Evolutionary conservation across 2,113 vertebrate species (phyloP).

Genomic region (Mustelus asterias): DNA sequence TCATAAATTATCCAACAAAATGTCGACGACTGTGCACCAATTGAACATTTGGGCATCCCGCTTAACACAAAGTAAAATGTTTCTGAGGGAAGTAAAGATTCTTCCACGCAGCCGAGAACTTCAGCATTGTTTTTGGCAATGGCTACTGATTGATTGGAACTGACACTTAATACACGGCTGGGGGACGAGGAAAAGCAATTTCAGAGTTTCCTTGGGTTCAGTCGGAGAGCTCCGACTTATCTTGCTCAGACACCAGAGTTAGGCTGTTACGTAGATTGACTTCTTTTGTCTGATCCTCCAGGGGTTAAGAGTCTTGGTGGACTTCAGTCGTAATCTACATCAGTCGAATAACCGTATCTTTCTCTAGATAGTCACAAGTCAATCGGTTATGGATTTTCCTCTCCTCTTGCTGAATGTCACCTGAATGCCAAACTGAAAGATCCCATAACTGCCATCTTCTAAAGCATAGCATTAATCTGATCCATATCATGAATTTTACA

Average conservation of each 20-base stretch:
- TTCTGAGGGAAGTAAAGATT: background rate
- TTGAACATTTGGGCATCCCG: background rate
- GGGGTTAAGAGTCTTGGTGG: background rate
- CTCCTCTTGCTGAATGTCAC: background rate
- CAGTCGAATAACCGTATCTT: background rate
- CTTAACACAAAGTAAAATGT: background rate
- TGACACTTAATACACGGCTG: background rate
- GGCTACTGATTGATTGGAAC: background rate
- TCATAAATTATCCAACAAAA: constrained; percentile 4
- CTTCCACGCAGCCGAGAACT: no score
- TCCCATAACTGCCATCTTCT: background rate
- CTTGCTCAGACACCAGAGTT: background rate
- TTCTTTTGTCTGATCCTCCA: background rate
- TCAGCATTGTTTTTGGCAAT: background rate
- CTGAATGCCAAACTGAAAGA: constrained; percentile 20
- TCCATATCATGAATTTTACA: constrained; percentile 29
- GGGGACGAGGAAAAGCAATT: background rate
- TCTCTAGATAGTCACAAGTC: background rate
- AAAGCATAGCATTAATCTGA: constrained; percentile 14
- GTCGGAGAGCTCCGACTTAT: background rate
- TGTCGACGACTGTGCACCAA: background rate
- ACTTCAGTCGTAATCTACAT: background rate
- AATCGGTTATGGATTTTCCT: constrained; percentile 16
- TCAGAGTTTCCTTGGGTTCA: background rate
- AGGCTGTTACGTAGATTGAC: background rate